phyloP scores from a whole-genome alignment of 2,797 vertebrate genomes.

The Lutjanus campechanus region DNA sequence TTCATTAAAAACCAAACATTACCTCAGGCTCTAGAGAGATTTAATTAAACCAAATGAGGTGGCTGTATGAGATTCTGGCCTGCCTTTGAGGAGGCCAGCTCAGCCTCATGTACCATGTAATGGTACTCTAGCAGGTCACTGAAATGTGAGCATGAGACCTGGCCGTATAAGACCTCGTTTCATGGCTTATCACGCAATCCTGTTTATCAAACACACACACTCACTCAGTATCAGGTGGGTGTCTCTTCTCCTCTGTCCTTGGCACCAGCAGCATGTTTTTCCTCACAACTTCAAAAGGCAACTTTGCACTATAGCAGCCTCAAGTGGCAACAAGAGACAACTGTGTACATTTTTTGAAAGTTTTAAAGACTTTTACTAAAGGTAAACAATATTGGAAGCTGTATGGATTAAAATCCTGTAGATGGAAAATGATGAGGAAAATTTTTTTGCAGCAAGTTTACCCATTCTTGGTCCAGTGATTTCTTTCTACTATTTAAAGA shows the following conservation, averaged over 20 bases:
- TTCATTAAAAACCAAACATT: not conserved
- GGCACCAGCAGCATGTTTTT: slow-evolving; percentile 3
- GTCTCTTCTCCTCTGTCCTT: slow-evolving; percentile 10
- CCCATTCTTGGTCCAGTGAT: no score
- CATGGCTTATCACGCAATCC: slow-evolving; percentile 16
- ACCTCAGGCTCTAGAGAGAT: not conserved
- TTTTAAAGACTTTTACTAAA: not conserved
- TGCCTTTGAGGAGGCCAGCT: slow-evolving; percentile 7
- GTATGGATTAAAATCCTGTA: not conserved
- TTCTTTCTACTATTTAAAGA: no score
- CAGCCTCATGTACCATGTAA: slow-evolving; percentile 32
- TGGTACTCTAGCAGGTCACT: slow-evolving; percentile 27
- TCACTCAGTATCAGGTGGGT: not conserved
- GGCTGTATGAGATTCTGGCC: slow-evolving; percentile 7
- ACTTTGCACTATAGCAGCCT: slow-evolving; percentile 10
- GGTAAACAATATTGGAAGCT: not conserved
- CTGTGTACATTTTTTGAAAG: not conserved
- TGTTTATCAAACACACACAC: not conserved
- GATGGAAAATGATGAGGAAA: not conserved
- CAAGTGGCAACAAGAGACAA: not conserved
- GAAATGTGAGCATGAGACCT: slow-evolving; percentile 46
- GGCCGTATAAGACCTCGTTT: slow-evolving; percentile 12
- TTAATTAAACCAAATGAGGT: slow-evolving; percentile 11
- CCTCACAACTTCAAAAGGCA: not conserved
- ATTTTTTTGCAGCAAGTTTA: slow-evolving; percentile 1